These are phyloP conservation scores for Ruditapes philippinarum DNA, from an alignment of 1,140 invertebrate species.

Conservation along the genomic window DNA sequence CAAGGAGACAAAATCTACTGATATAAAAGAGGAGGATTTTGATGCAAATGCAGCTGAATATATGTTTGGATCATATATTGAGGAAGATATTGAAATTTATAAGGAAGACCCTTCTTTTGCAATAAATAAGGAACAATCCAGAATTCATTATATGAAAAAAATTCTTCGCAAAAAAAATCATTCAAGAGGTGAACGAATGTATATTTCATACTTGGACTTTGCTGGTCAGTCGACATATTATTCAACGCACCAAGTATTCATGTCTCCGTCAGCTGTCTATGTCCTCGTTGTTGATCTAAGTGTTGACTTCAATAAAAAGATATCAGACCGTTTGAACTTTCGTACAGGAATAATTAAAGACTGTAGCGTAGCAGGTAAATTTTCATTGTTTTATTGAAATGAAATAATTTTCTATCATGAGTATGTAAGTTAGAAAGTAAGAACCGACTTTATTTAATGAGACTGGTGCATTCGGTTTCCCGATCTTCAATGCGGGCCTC, in stretches of 20 bases:
- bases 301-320: not conserved
- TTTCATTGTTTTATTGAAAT: too few relatives aligned
- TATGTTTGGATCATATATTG: not conserved
- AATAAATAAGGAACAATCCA: not conserved
- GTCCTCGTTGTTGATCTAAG: slow-evolving; percentile 32
- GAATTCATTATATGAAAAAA: not conserved
- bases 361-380: not conserved
- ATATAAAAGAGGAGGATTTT: not conserved
- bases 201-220: slow-evolving; percentile 41
- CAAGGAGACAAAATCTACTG: not conserved
- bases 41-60: not conserved
- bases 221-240: slow-evolving; percentile 38
- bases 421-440: too few relatives aligned
- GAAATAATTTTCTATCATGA: too few relatives aligned
- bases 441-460: too few relatives aligned
- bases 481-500: too few relatives aligned
- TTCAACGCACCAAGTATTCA: slow-evolving; percentile 10
- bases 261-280: slow-evolving; percentile 31
- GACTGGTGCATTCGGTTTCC: too few relatives aligned
- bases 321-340: not conserved
- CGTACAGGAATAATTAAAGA: slow-evolving; percentile 1
- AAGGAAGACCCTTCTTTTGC: not conserved
- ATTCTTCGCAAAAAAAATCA: not conserved
- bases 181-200: not conserved
- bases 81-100: not conserved